Evolutionary conservation across 1,140 invertebrate genomes (phyloP).

Genomic region (Drosophila subobscura): DNA sequence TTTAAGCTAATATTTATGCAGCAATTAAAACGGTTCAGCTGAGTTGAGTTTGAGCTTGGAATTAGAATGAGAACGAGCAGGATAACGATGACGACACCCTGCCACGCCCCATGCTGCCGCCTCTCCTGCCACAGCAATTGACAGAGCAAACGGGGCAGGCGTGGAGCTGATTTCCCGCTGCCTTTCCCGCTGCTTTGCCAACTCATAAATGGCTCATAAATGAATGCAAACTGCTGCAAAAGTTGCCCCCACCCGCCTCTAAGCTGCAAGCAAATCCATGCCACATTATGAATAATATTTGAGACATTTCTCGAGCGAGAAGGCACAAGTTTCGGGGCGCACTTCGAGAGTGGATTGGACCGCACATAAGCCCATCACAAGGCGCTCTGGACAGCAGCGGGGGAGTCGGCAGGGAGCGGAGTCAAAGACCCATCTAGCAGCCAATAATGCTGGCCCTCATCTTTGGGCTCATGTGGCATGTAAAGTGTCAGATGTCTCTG

Average conservation of each 20-base stretch:
- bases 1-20: slow-evolving; percentile 80
- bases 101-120: neutral
- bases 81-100: slow-evolving; percentile 15
- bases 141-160: slow-evolving; percentile 44
- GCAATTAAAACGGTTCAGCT: slow-evolving; percentile 79
- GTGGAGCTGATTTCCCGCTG: slow-evolving; percentile 29
- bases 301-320: neutral
- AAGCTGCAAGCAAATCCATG: slow-evolving; percentile 7
- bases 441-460: slow-evolving; percentile 54
- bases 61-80: slow-evolving; percentile 10
- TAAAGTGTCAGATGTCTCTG: slow-evolving; percentile 76
- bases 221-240: slow-evolving; percentile 58
- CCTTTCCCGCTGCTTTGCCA: too few relatives aligned
- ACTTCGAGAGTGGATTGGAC: slow-evolving; percentile 9
- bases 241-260: neutral
- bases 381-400: slow-evolving; percentile 8
- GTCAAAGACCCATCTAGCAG: slow-evolving; percentile 55
- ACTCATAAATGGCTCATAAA: slow-evolving; percentile 63
- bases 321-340: neutral
- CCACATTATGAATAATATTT: slow-evolving; percentile 44
- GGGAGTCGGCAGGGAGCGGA: slow-evolving; percentile 8
- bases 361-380: neutral
- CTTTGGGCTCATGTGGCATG: slow-evolving; percentile 30
- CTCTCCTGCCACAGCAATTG: slow-evolving; percentile 43
- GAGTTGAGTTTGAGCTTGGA: slow-evolving; percentile 34